Conservation (phyloP, 2,888 invertebrate genomes). For the Brenthis ino region DNA sequence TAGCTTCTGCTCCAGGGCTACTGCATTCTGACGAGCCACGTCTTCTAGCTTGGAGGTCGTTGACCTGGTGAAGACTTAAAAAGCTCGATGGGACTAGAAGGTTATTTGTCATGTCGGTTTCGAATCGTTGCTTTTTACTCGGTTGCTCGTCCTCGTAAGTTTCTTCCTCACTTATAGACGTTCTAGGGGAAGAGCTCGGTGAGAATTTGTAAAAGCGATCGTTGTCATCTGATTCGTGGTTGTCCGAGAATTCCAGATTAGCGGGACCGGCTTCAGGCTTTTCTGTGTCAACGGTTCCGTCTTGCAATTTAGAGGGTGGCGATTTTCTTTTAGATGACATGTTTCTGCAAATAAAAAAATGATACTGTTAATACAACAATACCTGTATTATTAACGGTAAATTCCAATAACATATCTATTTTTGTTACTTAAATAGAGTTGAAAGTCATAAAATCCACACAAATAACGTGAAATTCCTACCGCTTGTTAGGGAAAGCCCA, state of each 20-base stretch:
- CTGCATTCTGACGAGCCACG: slow-evolving; percentile 87
- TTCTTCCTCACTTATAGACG: slow-evolving; percentile 83
- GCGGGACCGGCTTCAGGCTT: slow-evolving; percentile 79
- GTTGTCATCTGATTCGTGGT: slow-evolving; percentile 70
- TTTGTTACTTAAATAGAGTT: too few species aligned
- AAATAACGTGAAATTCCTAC: too few species aligned
- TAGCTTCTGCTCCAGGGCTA: slow-evolving; percentile 86
- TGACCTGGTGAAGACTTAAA: slow-evolving; percentile 82
- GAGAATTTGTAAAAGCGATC: slow-evolving; percentile 76
- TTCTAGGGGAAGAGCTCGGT: slow-evolving; percentile 74
- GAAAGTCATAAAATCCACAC: too few species aligned
- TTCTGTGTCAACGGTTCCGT: slow-evolving; percentile 82
- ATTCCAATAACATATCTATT: too few species aligned
- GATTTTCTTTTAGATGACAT: slow-evolving; percentile 99
- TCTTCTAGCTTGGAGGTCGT: slow-evolving; percentile 74
- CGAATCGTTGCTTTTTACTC: slow-evolving; percentile 83
- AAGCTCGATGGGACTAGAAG: slow-evolving; percentile 80
- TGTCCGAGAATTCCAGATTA: slow-evolving; percentile 71
- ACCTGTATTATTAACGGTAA: too few species aligned
- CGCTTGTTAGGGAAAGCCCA: too few species aligned
- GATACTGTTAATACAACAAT: too few species aligned
- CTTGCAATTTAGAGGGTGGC: slow-evolving; percentile 96
- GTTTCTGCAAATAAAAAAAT: slow-evolving; percentile 86
- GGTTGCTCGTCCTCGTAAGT: slow-evolving; percentile 84
- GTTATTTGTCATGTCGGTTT: slow-evolving; percentile 84